Percentiles rank a stretch among this genome's conserved stretches.
Evolutionary conservation across 2,113 vertebrate species (phyloP).

Genomic region (Pseudonaja textilis): DNA sequence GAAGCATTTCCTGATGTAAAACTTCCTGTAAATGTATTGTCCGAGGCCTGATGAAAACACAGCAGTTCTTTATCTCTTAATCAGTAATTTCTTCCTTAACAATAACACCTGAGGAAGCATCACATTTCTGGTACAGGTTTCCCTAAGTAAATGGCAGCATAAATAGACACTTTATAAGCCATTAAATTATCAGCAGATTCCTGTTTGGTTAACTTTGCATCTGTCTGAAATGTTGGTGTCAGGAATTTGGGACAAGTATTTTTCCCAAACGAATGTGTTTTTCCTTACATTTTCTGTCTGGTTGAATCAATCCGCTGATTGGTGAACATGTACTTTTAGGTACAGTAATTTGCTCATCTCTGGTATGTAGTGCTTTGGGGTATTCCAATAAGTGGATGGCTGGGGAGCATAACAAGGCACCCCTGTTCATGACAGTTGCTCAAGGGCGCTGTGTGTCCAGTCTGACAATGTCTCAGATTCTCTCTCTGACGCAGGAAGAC

Average conservation of each 20-base stretch:
- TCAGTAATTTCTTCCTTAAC: constrained; percentile 6
- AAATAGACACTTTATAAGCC: background rate
- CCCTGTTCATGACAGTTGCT: background rate
- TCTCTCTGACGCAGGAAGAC: background rate
- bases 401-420: background rate
- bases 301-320: background rate
- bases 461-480: background rate
- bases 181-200: background rate
- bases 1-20: constrained; percentile 2
- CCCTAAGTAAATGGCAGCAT: background rate
- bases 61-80: constrained; percentile 7
- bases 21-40: background rate
- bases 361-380: background rate
- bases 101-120: background rate
- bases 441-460: background rate
- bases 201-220: background rate
- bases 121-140: background rate
- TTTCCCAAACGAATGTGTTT: background rate
- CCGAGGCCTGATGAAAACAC: background rate
- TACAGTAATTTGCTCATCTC: background rate
- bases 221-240: constrained; percentile 17
- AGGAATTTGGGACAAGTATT: background rate
- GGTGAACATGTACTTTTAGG: background rate
- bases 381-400: background rate
- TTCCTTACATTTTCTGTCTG: background rate